These are phyloP conservation scores for Siderastrea radians DNA, from an alignment of 92 coral and sea anemone genomes.

Conservation along the genomic window DNA sequence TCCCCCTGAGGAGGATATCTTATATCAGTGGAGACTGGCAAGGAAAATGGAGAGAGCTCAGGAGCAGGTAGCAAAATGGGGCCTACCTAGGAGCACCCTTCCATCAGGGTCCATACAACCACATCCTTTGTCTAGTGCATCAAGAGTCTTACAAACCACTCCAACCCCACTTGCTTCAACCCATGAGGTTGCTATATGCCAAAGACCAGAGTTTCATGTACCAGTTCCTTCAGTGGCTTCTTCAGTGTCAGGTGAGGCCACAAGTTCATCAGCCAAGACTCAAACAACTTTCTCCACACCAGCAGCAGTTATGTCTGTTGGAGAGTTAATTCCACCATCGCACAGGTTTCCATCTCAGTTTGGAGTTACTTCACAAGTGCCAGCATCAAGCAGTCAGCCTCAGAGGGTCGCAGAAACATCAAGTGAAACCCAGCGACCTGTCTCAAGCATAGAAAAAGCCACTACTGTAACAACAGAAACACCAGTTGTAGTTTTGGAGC, in stretches of 20 bases:
- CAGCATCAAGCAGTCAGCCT: not conserved
- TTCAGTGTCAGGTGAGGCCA: not conserved
- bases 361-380: not conserved
- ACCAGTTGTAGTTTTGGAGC: not conserved
- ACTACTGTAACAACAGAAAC: not conserved
- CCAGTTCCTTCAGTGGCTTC: not conserved
- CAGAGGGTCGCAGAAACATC: not conserved
- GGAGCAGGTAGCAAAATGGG: slow-evolving; percentile 60
- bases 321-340: not conserved
- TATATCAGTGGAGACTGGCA: slow-evolving; percentile 98
- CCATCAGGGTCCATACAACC: slow-evolving; percentile 9
- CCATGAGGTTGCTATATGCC: not conserved
- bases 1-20: slow-evolving; percentile 96
- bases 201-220: not conserved
- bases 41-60: slow-evolving; percentile 96
- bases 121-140: not conserved
- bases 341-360: not conserved
- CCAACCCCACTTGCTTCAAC: not conserved
- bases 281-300: slow-evolving; percentile 18
- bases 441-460: not conserved
- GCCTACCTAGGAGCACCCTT: not conserved
- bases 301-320: not conserved
- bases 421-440: not conserved
- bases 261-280: not conserved
- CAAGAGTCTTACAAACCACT: not conserved